Evolutionary conservation across 1,140 invertebrate genomes (phyloP), one percentile per base, ranked within the genome.

Genomic region (Philaenus spumarius): DNA sequence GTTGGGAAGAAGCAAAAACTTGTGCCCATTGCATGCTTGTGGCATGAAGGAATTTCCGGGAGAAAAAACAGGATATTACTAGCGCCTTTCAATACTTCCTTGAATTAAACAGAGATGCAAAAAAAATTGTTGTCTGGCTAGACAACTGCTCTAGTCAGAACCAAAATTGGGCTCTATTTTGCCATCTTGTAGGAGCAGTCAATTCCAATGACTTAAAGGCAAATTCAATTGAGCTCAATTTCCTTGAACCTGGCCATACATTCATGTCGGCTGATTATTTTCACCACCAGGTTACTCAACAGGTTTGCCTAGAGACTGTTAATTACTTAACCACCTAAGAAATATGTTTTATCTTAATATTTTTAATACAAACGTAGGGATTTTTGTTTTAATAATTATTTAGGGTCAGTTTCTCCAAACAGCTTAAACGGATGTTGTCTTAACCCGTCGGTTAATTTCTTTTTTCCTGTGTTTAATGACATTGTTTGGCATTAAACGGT

Each of bases 241-340:
- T 64, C 58, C 66, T 69, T 60, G 61, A 68, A 46, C 59, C 66
- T 14, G n/a, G n/a, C n/a, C n/a, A n/a, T n/a, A n/a, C n/a, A n/a
- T n/a, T n/a, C n/a, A n/a, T n/a, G n/a, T n/a, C n/a, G n/a, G n/a
- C n/a, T n/a, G n/a, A n/a, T n/a, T n/a, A n/a, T n/a, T n/a, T n/a
- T n/a, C n/a, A n/a, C 45, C 67, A 69, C 39, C 61, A 64, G 48
- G 64, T 71, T 9, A 66, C 30, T 20, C 37, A 39, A 23, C 20
- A 7, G 15, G 22, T 52, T 30, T 26, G 26, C 11, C 3, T 15
- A 15, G 17, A 14, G 19, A 50, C 15, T 43, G n/a, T 43, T n/a
- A 19, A n/a, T 19, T 43, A 43, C 5, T 43, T 7, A 43, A 7
- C 20, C n/a, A 43, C 20, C n/a, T 43, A 43, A 43, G 5, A 43